Base-by-base conservation (phyloP, 2,113 vertebrate genomes). In the Brachyistius frenatus region DNA sequence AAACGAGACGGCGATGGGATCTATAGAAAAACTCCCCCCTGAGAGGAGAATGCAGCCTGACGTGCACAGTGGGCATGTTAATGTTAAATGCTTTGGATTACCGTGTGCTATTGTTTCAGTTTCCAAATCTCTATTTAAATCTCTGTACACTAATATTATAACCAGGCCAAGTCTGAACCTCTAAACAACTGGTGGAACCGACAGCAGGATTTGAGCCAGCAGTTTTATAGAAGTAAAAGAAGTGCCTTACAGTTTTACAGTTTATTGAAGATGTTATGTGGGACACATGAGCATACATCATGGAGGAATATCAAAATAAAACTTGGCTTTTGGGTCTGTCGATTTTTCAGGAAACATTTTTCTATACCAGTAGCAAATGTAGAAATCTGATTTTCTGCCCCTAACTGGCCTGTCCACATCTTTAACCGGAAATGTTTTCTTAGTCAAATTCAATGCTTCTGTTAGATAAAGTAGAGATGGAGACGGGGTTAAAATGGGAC, bases 1-100 rank as follows among this genome's bases (percentile, higher is more conserved):
- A 57, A 54, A 78, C 32, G 44, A 73, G 47, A 76, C 58, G 55
- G 14, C 49, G 65, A 69, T 81, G 49, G 58, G 55, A 81, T 71
- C 62, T 72, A 77, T 49, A 70, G 80, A 82, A 73, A 62, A 72
- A 58, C 67, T 37, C 39, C 0, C 8, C 52, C 66, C 36, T 4
- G 5, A 61, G 55, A 50, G 55, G 68, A 80, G 65, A 67, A 68
- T 68, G 35, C 65, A 73, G 68, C 37, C 66, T 52, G 36, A 44
- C 13, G 0, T 70, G 44, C 56, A 78, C 50, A 37, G 46, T 5
- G 10, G 14, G 33, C 9, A 41, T 76, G 63, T 84, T 76, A 57
- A 71, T 81, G 31, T 64, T 54, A 15, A 63, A 32, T 49, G 36
- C 30, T 10, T 33, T 53, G 64, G 62, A 74, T 75, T 33, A 50